phyloP scores from a whole-genome alignment of 23 tunicate species.

The Clavelina lepadiformis region DNA sequence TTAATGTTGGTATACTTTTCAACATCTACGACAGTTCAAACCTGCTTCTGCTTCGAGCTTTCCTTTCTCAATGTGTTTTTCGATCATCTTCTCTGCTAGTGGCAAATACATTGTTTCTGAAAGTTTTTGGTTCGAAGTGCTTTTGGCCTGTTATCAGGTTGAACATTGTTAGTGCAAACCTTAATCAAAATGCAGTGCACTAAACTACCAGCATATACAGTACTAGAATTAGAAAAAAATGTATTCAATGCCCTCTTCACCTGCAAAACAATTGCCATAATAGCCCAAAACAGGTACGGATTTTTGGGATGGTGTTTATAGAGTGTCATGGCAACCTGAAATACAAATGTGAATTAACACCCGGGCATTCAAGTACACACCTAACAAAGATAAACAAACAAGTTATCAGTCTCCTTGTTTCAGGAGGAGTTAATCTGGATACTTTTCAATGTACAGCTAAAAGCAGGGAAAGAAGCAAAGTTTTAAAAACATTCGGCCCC shows the following conservation, averaged over 20 bases:
- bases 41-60: conserved; percentile 89
- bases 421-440: too few relatives aligned
- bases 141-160: conserved; percentile 47
- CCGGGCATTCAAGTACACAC: not conserved
- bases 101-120: conserved; percentile 70
- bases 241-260: too few relatives aligned
- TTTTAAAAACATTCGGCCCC: not conserved
- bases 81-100: conserved; percentile 84
- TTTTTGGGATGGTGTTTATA: conserved; percentile 66
- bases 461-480: not conserved
- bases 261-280: conserved; percentile 85
- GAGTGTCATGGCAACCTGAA: conserved; percentile 62
- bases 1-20: too few relatives aligned
- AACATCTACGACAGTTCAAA: conserved; percentile 13
- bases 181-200: too few relatives aligned
- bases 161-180: too few relatives aligned
- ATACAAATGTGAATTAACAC: not conserved
- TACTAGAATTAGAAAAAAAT: not conserved
- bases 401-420: too few relatives aligned
- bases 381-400: too few relatives aligned
- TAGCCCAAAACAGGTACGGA: conserved; percentile 89
- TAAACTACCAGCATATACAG: not conserved
- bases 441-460: not conserved
- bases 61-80: conserved; percentile 67
- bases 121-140: conserved; percentile 31